Percentiles rank a stretch among this genome's conserved stretches.
Conservation (phyloP, 1,140 invertebrate genomes). For the Hyphantria cunea region DNA sequence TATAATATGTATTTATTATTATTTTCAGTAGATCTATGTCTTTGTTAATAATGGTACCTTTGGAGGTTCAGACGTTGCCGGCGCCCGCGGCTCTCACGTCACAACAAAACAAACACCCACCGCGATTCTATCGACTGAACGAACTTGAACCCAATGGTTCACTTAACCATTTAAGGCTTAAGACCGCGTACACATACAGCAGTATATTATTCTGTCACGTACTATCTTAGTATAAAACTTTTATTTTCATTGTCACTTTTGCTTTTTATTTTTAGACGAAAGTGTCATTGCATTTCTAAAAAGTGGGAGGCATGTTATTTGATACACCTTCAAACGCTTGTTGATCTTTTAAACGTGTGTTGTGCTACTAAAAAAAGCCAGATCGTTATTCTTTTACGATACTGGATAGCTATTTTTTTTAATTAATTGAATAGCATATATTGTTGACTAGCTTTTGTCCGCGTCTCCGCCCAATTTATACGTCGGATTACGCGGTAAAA, state of each 20-base stretch:
- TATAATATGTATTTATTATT: neutral
- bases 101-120: constrained; percentile 56
- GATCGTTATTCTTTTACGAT: constrained; percentile 36
- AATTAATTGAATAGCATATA: too few species aligned
- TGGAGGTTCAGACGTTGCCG: constrained; percentile 36
- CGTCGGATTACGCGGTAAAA: too few species aligned
- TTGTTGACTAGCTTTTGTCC: too few species aligned
- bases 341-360: constrained; percentile 4
- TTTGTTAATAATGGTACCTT: constrained; percentile 17
- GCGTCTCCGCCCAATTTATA: too few species aligned
- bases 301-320: constrained; percentile 28
- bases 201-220: constrained; percentile 41
- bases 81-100: constrained; percentile 54
- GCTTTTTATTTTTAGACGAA: constrained; percentile 31
- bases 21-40: constrained; percentile 22
- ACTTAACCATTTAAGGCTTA: constrained; percentile 37
- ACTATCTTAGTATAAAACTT: constrained; percentile 30
- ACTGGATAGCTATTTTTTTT: constrained; percentile 2
- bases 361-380: constrained; percentile 31
- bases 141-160: constrained; percentile 49
- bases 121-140: constrained; percentile 42
- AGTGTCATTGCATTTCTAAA: constrained; percentile 14
- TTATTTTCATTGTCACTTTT: constrained; percentile 33
- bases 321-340: constrained; percentile 47
- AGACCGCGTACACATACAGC: constrained; percentile 24